phyloP scores from a whole-genome alignment of 2,113 vertebrate species.

The Zingel zingel region DNA sequence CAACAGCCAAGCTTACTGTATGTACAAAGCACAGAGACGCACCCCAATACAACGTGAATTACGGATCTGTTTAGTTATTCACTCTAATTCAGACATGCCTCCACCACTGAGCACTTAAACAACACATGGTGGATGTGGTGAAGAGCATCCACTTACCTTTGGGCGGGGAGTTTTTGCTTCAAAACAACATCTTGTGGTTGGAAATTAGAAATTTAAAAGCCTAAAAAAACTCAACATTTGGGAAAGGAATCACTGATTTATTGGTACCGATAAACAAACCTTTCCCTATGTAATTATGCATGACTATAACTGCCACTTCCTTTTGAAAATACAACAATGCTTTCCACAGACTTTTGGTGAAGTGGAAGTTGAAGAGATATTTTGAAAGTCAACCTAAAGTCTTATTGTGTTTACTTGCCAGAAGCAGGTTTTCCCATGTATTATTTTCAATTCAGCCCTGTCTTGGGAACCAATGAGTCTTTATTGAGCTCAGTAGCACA shows the following conservation, averaged over 20 bases:
- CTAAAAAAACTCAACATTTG: background rate
- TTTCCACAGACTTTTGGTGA: background rate
- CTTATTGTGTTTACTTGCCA: background rate
- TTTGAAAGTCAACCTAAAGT: background rate
- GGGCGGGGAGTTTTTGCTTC: slow-evolving; percentile 25
- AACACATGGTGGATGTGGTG: slow-evolving; percentile 35
- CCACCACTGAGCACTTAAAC: slow-evolving; percentile 24
- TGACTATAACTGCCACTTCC: background rate
- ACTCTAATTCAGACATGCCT: slow-evolving; percentile 25
- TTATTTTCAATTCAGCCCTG: background rate
- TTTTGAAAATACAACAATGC: background rate
- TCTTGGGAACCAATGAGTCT: background rate
- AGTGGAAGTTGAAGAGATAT: background rate
- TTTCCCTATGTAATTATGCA: background rate
- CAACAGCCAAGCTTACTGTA: background rate
- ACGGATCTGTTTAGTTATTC: slow-evolving; percentile 39
- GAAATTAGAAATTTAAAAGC: background rate
- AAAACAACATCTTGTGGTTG: background rate
- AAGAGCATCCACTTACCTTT: slow-evolving; percentile 24
- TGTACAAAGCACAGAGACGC: background rate
- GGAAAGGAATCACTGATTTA: slow-evolving; percentile 1
- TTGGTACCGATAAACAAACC: background rate
- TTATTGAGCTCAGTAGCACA: slow-evolving; percentile 14
- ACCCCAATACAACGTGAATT: slow-evolving; percentile 1
- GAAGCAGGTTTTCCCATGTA: background rate